Percentiles rank a stretch among this genome's conserved stretches.
These are phyloP conservation scores for Anthophora plumipes DNA, from an alignment of 2,888 invertebrate species.

Conservation along the genomic window DNA sequence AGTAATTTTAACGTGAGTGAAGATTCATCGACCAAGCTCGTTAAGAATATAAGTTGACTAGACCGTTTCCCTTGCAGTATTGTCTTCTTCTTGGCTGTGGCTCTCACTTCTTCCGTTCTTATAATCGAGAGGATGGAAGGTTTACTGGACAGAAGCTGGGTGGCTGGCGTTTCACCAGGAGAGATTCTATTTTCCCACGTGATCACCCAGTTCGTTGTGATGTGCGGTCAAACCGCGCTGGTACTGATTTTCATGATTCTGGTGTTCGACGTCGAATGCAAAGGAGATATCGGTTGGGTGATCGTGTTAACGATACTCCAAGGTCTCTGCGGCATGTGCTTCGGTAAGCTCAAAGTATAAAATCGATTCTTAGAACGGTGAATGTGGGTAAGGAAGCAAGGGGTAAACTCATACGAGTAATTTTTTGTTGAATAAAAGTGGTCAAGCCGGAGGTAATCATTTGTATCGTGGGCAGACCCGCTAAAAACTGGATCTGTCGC, in stretches of 20 bases:
- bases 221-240: slow-evolving; percentile 96
- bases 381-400: neutral
- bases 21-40: neutral
- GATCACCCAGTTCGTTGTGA: slow-evolving; percentile 96
- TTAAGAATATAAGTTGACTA: too few species aligned
- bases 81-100: slow-evolving; percentile 98
- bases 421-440: neutral
- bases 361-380: neutral
- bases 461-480: neutral
- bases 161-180: slow-evolving; percentile 95
- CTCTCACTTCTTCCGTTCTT: slow-evolving; percentile 95
- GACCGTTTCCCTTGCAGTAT: slow-evolving; percentile 87
- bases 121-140: slow-evolving; percentile 97
- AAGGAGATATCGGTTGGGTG: slow-evolving; percentile 94
- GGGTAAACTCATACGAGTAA: neutral
- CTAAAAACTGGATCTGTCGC: neutral
- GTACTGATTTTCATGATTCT: slow-evolving; percentile 96
- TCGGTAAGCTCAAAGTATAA: slow-evolving; percentile 87
- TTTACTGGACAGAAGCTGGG: slow-evolving; percentile 95
- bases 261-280: slow-evolving; percentile 95
- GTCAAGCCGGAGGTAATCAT: neutral
- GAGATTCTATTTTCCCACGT: slow-evolving; percentile 98
- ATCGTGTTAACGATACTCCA: slow-evolving; percentile 94
- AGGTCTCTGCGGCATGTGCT: slow-evolving; percentile 98
- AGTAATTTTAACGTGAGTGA: slow-evolving; percentile 94